Evolutionary conservation across 1,140 invertebrate genomes (phyloP), one percentile per base, ranked within the genome.

Genomic region (Heliconius melpomene): DNA sequence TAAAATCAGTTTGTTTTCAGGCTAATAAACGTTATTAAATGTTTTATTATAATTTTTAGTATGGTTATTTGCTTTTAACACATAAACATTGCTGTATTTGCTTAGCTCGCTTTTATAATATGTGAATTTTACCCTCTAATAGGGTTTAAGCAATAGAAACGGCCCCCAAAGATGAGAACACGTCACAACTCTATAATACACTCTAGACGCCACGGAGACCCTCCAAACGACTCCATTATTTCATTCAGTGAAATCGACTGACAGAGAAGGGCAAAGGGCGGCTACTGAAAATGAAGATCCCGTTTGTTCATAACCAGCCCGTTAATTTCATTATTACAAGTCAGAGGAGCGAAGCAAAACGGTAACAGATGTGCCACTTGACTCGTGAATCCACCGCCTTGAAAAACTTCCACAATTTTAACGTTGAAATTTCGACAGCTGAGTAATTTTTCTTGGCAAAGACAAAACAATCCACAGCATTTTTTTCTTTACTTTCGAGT

Each of bases 271-370:
- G 87, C 86, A 88, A 87, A 91, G 91, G 88, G 88, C 86, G 84
- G 84, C 86, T 90, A 87, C 87, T 94, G 91, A 85, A 92, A 93
- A 92, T 93, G 89, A 91, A 94, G 92, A 93, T 90, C 90, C 88
- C 91, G 92, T 92, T 93, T 91, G 92, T 94, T 93, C 92, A 93
- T 93, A 94, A 94, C 91, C 92, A 92, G 91, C 90, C 89, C 91
- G 91, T 93, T 94, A 93, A 93, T 93, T 93, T 91, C 88, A 90
- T 94, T 92, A 92, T 93, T 90, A 92, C 92, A 90, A 94, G 90
- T 90, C 89, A 90, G 90, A 89, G 84, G 88, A 90, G 89, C 90
- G 89, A 89, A 79, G 85, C 83, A 82, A 87, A 88, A 85, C 84
- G 88, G 92, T 88, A 92, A 91, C 91, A 94, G 92, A 94, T 94